Conservation (phyloP, 2,113 vertebrate genomes). For the Hystrix cristata region DNA sequence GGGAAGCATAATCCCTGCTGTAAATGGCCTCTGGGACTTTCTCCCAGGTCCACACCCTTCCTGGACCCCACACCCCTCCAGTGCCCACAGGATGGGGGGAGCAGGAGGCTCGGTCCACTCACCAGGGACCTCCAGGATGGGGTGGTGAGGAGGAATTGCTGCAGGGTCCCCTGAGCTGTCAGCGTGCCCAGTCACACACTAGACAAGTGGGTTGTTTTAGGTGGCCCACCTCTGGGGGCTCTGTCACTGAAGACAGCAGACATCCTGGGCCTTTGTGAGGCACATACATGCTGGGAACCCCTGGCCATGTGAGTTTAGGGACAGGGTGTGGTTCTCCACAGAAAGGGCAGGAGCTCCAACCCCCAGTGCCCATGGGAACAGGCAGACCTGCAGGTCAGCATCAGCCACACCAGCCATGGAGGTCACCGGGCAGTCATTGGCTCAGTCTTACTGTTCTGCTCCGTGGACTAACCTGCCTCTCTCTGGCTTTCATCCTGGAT, state of each 20-base stretch:
- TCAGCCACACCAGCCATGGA: neutral
- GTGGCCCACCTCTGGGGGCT: fast-evolving
- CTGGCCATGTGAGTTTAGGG: too few relatives aligned
- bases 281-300: neutral
- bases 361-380: fast-evolving
- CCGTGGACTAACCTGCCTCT: too few relatives aligned
- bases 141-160: neutral
- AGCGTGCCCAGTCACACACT: neutral
- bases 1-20: too few relatives aligned
- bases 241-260: fast-evolving
- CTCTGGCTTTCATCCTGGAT: neutral
- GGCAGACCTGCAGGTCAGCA: neutral
- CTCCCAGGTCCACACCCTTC: neutral
- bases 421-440: neutral
- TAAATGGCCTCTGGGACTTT: neutral
- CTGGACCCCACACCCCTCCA: neutral
- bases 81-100: too few relatives aligned
- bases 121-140: fast-evolving
- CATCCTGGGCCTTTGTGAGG: fast-evolving
- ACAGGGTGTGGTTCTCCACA: fast-evolving
- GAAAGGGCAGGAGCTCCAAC: fast-evolving
- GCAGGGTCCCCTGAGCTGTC: too few relatives aligned
- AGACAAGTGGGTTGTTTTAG: fast-evolving
- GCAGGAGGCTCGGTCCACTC: neutral
- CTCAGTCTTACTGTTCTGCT: neutral